Evolutionary conservation across 2,888 invertebrate species (phyloP).

Genomic region (Cybosia mesomella): DNA sequence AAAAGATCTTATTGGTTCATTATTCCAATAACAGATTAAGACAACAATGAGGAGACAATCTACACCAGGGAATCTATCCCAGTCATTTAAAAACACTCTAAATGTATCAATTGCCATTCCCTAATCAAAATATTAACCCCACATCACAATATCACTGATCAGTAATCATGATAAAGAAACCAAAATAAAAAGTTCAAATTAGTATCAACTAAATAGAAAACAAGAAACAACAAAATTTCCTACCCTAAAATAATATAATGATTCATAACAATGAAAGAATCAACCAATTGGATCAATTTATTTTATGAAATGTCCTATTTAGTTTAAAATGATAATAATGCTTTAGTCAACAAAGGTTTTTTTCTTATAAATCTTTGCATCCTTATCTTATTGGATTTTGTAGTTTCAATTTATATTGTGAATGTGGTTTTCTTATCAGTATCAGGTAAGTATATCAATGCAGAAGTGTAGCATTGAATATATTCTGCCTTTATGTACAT

Average conservation of each 20-base stretch:
- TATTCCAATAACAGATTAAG: too few species aligned
- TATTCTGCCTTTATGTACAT: constrained; percentile 5
- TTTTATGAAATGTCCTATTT: background rate
- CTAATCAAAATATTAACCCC: background rate
- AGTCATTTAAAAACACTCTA: too few species aligned
- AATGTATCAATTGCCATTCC: too few species aligned
- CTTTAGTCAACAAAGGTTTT: background rate
- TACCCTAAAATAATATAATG: background rate
- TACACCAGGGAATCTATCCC: too few species aligned
- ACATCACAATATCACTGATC: background rate
- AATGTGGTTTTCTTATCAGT: constrained; percentile 49
- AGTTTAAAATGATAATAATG: background rate
- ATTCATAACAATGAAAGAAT: background rate
- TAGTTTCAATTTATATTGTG: constrained; percentile 12
- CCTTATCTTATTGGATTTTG: background rate
- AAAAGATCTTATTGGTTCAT: too few species aligned
- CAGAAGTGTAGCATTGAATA: background rate
- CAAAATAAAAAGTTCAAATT: background rate
- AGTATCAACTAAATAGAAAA: background rate
- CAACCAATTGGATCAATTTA: background rate
- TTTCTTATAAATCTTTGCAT: background rate
- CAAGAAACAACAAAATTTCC: background rate
- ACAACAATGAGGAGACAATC: too few species aligned
- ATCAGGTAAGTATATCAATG: constrained; percentile 37
- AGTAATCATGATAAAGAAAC: background rate